Conservation (phyloP, 2,888 invertebrate genomes). For the Drosophila kuntzei region DNA sequence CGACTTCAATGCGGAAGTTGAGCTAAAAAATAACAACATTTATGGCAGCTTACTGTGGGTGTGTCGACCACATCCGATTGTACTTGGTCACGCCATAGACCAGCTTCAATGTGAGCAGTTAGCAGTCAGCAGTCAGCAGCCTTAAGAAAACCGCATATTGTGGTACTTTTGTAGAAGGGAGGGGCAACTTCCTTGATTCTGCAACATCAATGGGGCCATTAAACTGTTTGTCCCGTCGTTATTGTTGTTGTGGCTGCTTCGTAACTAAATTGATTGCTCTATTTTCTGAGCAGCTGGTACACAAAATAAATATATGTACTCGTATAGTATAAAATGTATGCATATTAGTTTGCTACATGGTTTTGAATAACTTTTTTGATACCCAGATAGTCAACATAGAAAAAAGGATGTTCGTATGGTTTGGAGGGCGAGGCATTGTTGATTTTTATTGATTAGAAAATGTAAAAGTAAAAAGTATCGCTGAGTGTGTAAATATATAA, state of each 20-base stretch:
- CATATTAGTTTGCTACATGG: conserved; percentile 11
- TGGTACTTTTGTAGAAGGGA: conserved; percentile 35
- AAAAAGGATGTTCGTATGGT: background rate
- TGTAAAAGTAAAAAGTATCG: background rate
- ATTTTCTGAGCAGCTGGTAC: conserved; percentile 39
- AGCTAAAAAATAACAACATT: conserved; percentile 32
- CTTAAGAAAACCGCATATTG: conserved; percentile 29
- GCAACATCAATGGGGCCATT: conserved; percentile 39
- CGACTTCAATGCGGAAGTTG: conserved; percentile 50
- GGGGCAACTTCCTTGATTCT: conserved; percentile 22
- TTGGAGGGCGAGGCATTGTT: background rate
- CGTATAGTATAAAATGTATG: background rate
- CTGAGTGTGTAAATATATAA: background rate
- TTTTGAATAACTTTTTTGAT: background rate
- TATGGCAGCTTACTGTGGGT: conserved; percentile 34
- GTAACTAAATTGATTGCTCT: conserved; percentile 44
- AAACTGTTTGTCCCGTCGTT: conserved; percentile 31
- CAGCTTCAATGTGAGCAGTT: conserved; percentile 8
- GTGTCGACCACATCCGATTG: conserved; percentile 49
- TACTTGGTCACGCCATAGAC: conserved; percentile 58
- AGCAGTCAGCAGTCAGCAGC: conserved; percentile 13
- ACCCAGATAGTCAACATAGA: background rate
- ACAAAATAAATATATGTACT: conserved; percentile 25
- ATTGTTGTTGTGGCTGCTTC: conserved; percentile 15
- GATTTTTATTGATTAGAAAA: background rate